Conservation (phyloP, 2,888 invertebrate genomes). For the Stenodema calcarata region DNA sequence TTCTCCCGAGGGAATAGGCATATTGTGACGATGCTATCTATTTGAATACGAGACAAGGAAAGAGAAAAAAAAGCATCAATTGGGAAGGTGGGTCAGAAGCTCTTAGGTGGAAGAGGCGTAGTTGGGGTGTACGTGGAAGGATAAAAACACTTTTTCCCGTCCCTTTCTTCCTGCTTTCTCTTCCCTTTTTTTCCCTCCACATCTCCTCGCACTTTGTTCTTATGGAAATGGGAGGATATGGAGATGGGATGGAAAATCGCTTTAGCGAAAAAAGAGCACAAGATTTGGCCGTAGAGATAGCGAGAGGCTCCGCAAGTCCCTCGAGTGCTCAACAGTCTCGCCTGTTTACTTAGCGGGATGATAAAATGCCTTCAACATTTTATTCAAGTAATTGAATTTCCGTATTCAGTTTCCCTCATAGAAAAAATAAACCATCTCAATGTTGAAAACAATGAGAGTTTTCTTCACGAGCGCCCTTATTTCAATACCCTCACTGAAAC, state of each 20-base stretch:
- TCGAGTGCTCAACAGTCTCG: background rate
- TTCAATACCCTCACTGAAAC: no score
- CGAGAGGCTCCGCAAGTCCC: background rate
- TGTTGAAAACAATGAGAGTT: no score
- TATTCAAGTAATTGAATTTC: background rate
- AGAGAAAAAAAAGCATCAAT: background rate
- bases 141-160: no score
- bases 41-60: no score
- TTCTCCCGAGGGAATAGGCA: no score
- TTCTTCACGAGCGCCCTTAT: no score
- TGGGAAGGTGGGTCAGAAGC: background rate
- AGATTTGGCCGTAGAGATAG: background rate
- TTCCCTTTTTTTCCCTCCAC: background rate
- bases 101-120: background rate
- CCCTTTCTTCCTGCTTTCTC: background rate
- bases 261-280: background rate
- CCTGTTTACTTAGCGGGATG: background rate
- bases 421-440: no score
- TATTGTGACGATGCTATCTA: no score
- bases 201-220: background rate
- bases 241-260: background rate
- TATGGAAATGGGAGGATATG: background rate
- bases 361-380: background rate
- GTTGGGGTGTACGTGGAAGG: background rate
- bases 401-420: background rate